Base-by-base conservation (phyloP, 2,113 vertebrate genomes). In the Phylloscopus whistleri region DNA sequence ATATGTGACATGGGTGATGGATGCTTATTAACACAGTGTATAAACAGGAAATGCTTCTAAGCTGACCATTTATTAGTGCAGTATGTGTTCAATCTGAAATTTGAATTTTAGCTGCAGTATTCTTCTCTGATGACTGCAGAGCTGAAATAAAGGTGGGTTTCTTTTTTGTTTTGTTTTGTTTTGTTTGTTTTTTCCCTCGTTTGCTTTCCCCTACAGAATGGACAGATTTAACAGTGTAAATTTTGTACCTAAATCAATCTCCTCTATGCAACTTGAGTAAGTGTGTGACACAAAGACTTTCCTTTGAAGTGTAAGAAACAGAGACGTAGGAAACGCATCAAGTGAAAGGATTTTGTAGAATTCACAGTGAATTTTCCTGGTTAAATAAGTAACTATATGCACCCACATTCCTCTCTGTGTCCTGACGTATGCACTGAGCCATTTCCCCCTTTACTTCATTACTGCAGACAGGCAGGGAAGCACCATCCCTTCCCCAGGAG, bases 31-130 rank as follows among this genome's bases (percentile, higher is more conserved):
- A 93, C 97, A 97, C 91, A 79, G 91, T 7, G 96, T 98, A 98
- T 98, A 98, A 98, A 98, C 98, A 98, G 98, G 98, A 98, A 98
- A 98, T 98, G 98, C 98, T 98, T 98, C 97, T 97, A 98, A 76
- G 97, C 97, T 98, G 98, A 98, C 96, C 97, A 96, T 97, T 98
- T 98, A 98, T 98, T 98, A 98, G 96, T 85, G 64, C 90, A 96
- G 93, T 96, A 92, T 93, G 97, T 96, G 97, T 93, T 70, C 88
- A 75, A 85, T 78, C 85, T 95, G 84, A 96, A 96, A 97, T 97
- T 96, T 97, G 89, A 97, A 97, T 96, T 96, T 96, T 70, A 93
- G 95, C 96, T 94, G 92, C 92, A 91, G 88, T 94, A 48, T 95
- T 87, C 77, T 95, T 53, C 67, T 43, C 82, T 33, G 62, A 81